Base-by-base conservation (phyloP, 2,113 vertebrate genomes). In the Ammodramus savannarum region DNA sequence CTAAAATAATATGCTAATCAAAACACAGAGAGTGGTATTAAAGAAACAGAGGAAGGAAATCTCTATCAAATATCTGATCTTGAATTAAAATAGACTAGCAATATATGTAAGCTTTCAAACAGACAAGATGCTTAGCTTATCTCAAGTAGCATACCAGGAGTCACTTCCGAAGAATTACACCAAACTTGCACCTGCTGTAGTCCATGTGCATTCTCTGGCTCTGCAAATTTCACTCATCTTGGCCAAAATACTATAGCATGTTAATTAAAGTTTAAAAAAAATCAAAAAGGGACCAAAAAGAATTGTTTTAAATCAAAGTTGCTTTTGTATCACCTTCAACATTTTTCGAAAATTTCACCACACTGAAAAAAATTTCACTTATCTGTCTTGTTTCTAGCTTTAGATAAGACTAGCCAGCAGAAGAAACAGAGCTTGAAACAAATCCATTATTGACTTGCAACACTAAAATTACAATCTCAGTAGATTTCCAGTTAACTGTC, bases 11-110 rank as follows among this genome's bases (percentile, higher is more conserved):
- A 73, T 6, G 21, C 11, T 68, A 79, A 90, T n/a, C 72, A 65
- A 94, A 94, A 86, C 79, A 88, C 22, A 68, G 34, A 62, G 6
- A 62, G 39, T 43, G 36, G 27, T 39, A 67, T 31, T 39, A 61
- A 77, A 69, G 34, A 92, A 90, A 87, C 10, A 86, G 57, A 90
- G 65, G 89, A 83, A 93, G 80, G 66, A 87, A 90, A 80, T 32
- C 48, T n/a, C 0, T 63, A 83, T 77, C 8, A 2, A 87, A 67
- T 48, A 86, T 7, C 62, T 90, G 59, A 77, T 89, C 78, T 66
- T 59, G 46, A 69, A 83, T 85, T 90, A 88, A 88, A 93, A 87
- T 10, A 87, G 58, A 94, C 41, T 25, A 87, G 71, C 26, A 85
- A 20, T 9, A 73, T 13, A 26, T 38, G 29, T 36, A 93, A 87